Conservation (phyloP, 2,888 invertebrate species). For the Drosophila dives region DNA sequence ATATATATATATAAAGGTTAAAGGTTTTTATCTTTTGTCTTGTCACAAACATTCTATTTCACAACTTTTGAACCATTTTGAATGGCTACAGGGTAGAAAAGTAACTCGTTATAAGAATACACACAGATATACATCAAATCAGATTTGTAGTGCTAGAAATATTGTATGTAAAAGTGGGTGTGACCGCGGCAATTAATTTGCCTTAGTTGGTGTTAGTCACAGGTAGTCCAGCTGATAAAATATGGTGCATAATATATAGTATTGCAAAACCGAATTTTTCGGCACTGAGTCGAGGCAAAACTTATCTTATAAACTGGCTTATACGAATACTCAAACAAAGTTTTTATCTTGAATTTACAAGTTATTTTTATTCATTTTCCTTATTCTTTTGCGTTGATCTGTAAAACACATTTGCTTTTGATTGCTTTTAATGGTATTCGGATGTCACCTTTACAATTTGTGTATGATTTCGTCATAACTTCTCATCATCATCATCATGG, state of each 20-base stretch:
- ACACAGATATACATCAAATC: conserved; percentile 22
- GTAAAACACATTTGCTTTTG: neutral
- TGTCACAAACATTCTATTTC: neutral
- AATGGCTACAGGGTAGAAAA: conserved; percentile 2
- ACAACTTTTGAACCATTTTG: neutral
- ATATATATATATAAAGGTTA: neutral
- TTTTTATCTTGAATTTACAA: neutral
- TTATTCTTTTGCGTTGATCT: neutral
- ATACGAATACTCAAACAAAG: neutral
- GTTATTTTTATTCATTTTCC: neutral
- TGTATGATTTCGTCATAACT: no score
- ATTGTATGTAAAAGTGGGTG: conserved; percentile 22
- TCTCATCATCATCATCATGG: no score
- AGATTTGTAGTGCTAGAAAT: conserved; percentile 25
- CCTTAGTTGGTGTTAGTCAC: conserved; percentile 36
- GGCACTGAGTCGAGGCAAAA: conserved; percentile 2
- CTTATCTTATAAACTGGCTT: neutral
- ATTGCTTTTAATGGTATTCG: neutral
- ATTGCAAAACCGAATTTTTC: neutral
- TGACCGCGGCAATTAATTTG: conserved; percentile 36
- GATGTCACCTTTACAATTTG: neutral
- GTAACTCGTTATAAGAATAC: conserved; percentile 11
- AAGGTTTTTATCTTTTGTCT: no score
- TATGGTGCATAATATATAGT: conserved; percentile 5
- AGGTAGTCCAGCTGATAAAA: conserved; percentile 40